Evolutionary conservation across 1,140 invertebrate species (phyloP).

Genomic region (Formica selysi): DNA sequence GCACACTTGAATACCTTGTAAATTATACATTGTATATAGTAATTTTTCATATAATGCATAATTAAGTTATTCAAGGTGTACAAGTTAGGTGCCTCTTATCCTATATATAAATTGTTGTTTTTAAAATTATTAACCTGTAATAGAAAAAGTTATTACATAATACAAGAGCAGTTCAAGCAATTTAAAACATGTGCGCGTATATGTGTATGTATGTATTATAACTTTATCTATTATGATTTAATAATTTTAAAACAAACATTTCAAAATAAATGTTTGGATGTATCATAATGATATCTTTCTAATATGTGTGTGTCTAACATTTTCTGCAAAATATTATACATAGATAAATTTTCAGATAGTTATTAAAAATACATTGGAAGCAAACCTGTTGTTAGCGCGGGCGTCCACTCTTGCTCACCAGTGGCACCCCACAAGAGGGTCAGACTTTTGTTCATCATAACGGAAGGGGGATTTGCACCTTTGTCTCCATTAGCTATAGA

Average conservation of each 20-base stretch:
- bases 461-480: slow-evolving; percentile 66
- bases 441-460: slow-evolving; percentile 87
- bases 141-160: no score
- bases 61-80: no score
- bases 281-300: slow-evolving; percentile 26
- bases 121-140: no score
- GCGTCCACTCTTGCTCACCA: slow-evolving; percentile 97
- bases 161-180: no score
- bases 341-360: slow-evolving; percentile 31
- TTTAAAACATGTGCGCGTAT: slow-evolving; percentile 37
- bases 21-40: no score
- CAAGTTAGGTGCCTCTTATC: no score
- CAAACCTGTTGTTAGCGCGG: slow-evolving; percentile 96
- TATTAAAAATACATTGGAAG: slow-evolving; percentile 34
- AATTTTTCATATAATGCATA: no score
- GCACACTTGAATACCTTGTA: no score
- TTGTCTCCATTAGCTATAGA: slow-evolving; percentile 77
- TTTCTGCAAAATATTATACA: not conserved
- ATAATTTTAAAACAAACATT: slow-evolving; percentile 10
- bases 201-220: slow-evolving; percentile 22
- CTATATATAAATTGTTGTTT: no score
- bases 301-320: slow-evolving; percentile 7
- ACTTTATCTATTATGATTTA: slow-evolving; percentile 5
- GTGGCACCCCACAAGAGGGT: slow-evolving; percentile 96
- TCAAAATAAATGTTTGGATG: slow-evolving; percentile 55